Conservation (phyloP, 2,888 invertebrate genomes). For the Scaptomyza parva region DNA sequence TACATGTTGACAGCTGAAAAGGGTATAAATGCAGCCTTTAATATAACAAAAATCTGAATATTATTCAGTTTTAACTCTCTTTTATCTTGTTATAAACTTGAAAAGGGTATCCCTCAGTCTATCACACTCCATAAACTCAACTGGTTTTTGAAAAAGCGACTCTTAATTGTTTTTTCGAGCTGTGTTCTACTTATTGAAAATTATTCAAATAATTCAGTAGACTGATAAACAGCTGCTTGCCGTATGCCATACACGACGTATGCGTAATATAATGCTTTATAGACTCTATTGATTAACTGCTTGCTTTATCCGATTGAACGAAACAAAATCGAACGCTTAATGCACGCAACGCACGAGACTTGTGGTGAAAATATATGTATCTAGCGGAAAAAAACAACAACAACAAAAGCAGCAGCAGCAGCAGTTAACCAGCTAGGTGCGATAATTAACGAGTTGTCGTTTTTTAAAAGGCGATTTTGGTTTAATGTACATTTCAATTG, state of each 20-base stretch:
- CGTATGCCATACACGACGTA: slow-evolving; percentile 53
- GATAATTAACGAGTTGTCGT: slow-evolving; percentile 76
- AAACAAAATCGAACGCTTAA: slow-evolving; percentile 20
- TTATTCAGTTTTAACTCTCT: not conserved
- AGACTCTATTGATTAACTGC: slow-evolving; percentile 30
- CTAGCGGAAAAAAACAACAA: not conserved
- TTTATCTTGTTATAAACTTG: not conserved
- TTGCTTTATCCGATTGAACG: slow-evolving; percentile 30
- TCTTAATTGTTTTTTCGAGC: slow-evolving; percentile 13
- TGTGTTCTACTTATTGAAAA: slow-evolving; percentile 27
- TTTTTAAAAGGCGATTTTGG: slow-evolving; percentile 60
- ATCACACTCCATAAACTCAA: not conserved
- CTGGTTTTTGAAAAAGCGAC: slow-evolving; percentile 3
- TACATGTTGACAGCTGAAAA: too few species aligned
- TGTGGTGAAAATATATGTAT: slow-evolving; percentile 1
- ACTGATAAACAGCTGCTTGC: slow-evolving; percentile 13
- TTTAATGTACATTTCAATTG: slow-evolving; percentile 63
- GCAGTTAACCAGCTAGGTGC: slow-evolving; percentile 57
- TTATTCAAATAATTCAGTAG: slow-evolving; percentile 27
- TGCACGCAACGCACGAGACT: slow-evolving; percentile 33
- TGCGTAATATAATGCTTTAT: slow-evolving; percentile 46
- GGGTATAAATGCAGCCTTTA: too few species aligned
- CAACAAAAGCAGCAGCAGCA: not conserved
- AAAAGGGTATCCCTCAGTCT: slow-evolving; percentile 3
- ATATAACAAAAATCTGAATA: not conserved